Conservation (phyloP, 2,113 vertebrate genomes). For the Ceyx cyanopectus region DNA sequence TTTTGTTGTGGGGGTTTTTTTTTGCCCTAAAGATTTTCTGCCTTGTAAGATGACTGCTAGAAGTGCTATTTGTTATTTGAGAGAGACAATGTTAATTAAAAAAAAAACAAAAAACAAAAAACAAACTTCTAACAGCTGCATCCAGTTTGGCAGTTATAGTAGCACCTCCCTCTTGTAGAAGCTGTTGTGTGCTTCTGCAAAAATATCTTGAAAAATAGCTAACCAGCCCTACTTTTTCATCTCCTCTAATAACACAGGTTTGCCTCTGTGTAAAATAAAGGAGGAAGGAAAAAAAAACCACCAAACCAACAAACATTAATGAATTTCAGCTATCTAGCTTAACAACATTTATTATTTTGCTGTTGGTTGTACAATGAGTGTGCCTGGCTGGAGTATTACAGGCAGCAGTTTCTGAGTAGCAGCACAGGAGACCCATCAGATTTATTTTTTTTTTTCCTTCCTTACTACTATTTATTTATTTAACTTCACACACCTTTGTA, state of each 20-base stretch:
- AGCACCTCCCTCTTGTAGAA: not conserved
- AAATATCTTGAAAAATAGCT: not conserved
- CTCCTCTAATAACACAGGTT: not conserved
- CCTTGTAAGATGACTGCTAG: not conserved
- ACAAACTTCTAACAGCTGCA: not conserved
- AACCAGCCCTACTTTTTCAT: not conserved
- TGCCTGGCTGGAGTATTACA: not conserved
- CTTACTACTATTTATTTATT: no score
- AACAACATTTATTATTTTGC: not conserved
- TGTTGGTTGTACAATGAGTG: not conserved
- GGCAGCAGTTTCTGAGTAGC: not conserved
- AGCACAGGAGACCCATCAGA: not conserved
- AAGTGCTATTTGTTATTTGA: not conserved
- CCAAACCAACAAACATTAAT: not conserved
- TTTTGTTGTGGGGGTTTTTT: not conserved
- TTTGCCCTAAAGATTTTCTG: not conserved
- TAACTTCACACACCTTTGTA: not conserved
- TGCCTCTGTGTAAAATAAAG: not conserved
- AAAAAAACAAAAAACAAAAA: not conserved
- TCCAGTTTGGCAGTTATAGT: not conserved
- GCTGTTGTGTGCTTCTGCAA: not conserved
- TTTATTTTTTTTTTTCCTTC: not conserved
- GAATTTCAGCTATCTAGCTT: not conserved
- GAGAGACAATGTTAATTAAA: not conserved
- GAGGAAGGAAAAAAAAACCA: not conserved